Evolutionary conservation across 2,888 invertebrate genomes (phyloP), one percentile per base, ranked within the genome.

Genomic region (Troides oblongomaculatus): DNA sequence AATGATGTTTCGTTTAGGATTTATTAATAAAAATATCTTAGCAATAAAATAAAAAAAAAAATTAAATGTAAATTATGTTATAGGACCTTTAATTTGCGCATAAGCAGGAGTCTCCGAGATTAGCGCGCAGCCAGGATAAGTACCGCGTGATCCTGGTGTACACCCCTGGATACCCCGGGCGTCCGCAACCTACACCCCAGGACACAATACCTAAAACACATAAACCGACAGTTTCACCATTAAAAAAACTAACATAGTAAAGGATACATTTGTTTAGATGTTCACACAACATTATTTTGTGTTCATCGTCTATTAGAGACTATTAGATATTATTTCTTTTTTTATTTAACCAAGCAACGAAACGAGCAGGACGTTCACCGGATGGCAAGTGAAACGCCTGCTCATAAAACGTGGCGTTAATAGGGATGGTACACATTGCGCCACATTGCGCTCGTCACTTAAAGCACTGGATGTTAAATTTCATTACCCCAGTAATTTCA

Each of bases 141-240:
- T 96, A 96, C 75, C 94, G 92, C 0, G 95, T 92, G 18, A 96
- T 95, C 74, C 96, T 90, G 0, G 96, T 96, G 78, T 96, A 96
- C 6, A 96, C 96, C 2, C 96, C 96, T 0, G 96, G 96, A 78
- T 95, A 96, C 0, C 95, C 95, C 8, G 95, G 94, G 73, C 95
- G 87, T 0, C 95, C 96, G 79, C 96, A 96, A 1, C 96, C 96
- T 0, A 97, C 96, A 17, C 97, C 97, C 97, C 97, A 97, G 0
- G 97, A 97, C 0, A 97, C 97, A 75, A 97, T 96, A 50, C 96
- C 96, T 96, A 86, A 93, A 90, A 66, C 50, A 57, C 63, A 59
- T 46, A 14, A 46, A 46, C 14, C 14, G 14, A 46, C 46, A 46
- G 14, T 46, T 46, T 2, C 14, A 46, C 12, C 10, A 39, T 39